Percentiles rank a stretch among this genome's conserved stretches.
These are phyloP conservation scores for Cepphus grylle DNA, from an alignment of 2,113 vertebrate species.

Conservation along the genomic window DNA sequence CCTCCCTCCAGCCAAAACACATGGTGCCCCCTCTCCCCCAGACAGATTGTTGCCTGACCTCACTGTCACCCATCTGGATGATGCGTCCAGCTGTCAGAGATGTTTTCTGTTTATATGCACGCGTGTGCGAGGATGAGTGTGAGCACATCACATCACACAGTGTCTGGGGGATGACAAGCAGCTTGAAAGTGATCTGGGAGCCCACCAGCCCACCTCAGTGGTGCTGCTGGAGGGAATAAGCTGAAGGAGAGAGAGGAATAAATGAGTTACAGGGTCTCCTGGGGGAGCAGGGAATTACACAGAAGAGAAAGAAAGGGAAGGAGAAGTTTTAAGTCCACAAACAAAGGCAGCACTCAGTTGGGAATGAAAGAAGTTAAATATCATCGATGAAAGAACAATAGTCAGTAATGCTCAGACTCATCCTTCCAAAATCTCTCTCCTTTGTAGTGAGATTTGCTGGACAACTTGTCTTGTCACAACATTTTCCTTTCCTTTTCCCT, in stretches of 20 bases:
- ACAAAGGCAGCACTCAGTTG: background rate
- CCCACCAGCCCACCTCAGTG: background rate
- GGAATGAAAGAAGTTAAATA: slow-evolving; percentile 9
- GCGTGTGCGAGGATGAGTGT: accelerated
- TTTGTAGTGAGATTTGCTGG: slow-evolving; percentile 4
- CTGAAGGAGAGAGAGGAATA: background rate
- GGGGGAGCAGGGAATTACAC: background rate
- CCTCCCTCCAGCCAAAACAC: background rate
- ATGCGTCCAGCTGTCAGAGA: background rate
- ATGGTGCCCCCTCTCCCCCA: background rate
- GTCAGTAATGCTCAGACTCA: background rate
- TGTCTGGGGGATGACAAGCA: background rate
- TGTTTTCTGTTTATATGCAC: background rate
- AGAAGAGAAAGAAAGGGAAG: background rate
- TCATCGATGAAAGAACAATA: slow-evolving; percentile 5
- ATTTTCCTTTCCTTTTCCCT: background rate
- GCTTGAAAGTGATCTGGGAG: background rate
- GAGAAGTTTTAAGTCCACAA: background rate
- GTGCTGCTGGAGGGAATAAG: background rate
- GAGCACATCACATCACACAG: background rate
- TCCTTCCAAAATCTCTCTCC: background rate
- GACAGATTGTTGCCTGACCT: background rate
- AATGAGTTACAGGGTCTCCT: background rate
- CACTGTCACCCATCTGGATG: background rate
- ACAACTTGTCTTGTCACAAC: background rate